These are phyloP conservation scores for Odontocolon sp. DNA, from an alignment of 2,888 invertebrate genomes.

Conservation along the genomic window DNA sequence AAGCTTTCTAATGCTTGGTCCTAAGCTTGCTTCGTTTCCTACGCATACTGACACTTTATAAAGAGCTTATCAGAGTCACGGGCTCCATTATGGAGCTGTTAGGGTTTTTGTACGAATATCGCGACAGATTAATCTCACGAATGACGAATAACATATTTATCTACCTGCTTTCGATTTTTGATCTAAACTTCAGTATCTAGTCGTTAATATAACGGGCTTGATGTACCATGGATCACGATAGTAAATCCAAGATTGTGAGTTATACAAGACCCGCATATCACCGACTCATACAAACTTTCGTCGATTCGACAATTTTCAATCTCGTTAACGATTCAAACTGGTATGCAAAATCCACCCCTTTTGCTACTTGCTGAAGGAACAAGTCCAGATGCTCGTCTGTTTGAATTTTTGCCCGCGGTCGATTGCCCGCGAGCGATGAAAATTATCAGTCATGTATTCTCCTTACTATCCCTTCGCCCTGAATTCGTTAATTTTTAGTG, in stretches of 20 bases:
- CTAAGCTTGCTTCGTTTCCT: neutral
- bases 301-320: conserved; percentile 57
- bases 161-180: neutral
- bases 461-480: conserved; percentile 23
- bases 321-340: conserved; percentile 57
- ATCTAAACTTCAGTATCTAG: neutral
- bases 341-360: conserved; percentile 39
- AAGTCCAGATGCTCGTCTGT: conserved; percentile 66
- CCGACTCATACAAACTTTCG: conserved; percentile 9
- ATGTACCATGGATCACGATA: too few species aligned
- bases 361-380: conserved; percentile 38
- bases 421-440: conserved; percentile 66
- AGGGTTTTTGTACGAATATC: neutral
- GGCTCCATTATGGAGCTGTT: too few species aligned
- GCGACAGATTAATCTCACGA: conserved; percentile 4
- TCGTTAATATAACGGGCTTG: too few species aligned
- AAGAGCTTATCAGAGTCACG: neutral
- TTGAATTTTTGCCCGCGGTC: conserved; percentile 68
- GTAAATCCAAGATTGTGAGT: neutral
- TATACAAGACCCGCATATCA: too few species aligned
- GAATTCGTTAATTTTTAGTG: conserved; percentile 66
- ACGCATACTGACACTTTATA: neutral
- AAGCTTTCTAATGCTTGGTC: neutral
- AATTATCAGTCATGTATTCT: conserved; percentile 66
- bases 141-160: conserved; percentile 8